Evolutionary conservation across 2,113 vertebrate genomes (phyloP).

Genomic region (Eclectus roratus): DNA sequence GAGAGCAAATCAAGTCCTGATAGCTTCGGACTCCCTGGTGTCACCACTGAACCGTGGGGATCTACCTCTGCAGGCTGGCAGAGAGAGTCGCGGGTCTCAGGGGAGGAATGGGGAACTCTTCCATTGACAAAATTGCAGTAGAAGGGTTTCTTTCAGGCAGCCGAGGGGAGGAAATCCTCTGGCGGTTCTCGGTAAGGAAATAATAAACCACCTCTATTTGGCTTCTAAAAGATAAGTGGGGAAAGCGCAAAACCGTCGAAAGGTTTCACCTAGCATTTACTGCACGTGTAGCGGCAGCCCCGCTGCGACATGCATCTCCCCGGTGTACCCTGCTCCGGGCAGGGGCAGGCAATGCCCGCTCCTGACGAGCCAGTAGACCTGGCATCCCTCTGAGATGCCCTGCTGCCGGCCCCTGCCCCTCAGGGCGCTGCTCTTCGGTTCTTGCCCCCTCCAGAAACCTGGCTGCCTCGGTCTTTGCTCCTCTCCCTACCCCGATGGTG

Average conservation of each 20-base stretch:
- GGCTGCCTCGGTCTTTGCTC: background rate
- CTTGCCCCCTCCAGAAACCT: background rate
- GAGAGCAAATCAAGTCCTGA: background rate
- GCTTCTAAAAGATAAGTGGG: background rate
- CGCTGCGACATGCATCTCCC: background rate
- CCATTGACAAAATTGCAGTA: background rate
- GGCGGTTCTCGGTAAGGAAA: background rate
- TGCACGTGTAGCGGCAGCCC: fast-evolving
- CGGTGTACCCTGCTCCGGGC: background rate
- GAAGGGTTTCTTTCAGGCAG: background rate
- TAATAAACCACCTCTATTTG: background rate
- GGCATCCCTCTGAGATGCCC: background rate
- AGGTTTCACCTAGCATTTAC: background rate
- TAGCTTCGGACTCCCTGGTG: background rate
- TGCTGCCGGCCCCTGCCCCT: too few species aligned
- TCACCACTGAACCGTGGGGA: background rate
- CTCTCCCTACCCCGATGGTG: background rate
- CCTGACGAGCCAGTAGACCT: background rate
- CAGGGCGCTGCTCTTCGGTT: background rate
- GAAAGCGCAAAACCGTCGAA: background rate
- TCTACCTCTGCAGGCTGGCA: background rate
- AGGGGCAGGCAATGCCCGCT: background rate
- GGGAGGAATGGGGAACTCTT: background rate
- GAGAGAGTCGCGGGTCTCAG: background rate
- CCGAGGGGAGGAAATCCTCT: background rate